A percentile compares a stretch with the other conserved stretches of the same genome.
Conservation (phyloP, 37 sponge, comb jelly and placozoan genomes). For the Lycopodina hypogea region DNA sequence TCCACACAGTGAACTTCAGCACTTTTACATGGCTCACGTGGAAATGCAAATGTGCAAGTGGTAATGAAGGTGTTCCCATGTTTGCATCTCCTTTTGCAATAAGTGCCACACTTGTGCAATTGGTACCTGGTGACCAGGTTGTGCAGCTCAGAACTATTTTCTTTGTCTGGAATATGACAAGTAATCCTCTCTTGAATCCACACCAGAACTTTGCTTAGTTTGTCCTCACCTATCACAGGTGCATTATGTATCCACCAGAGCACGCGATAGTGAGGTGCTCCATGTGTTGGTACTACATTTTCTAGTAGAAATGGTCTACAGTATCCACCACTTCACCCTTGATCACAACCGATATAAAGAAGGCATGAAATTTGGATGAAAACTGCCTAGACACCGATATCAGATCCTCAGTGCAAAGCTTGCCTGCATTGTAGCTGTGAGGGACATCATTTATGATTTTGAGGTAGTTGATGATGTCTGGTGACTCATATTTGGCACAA, state of each 20-base stretch:
- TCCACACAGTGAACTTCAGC: conserved; percentile 18
- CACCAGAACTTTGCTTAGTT: not conserved
- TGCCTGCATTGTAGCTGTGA: conserved; percentile 17
- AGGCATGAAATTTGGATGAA: conserved; percentile 35
- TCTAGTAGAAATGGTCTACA: conserved; percentile 42
- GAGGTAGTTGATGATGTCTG: too few species aligned
- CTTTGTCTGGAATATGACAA: conserved; percentile 50
- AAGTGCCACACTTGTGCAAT: too few species aligned
- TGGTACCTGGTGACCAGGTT: conserved; percentile 42
- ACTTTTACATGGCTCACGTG: conserved; percentile 17
- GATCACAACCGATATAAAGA: conserved; percentile 12
- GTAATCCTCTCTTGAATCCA: conserved; percentile 53
- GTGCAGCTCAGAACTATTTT: conserved; percentile 47
- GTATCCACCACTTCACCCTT: conserved; percentile 39
- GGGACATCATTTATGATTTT: conserved; percentile 45
- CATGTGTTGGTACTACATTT: conserved; percentile 29
- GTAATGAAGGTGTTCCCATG: conserved; percentile 22
- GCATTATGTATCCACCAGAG: conserved; percentile 52
- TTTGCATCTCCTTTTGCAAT: conserved; percentile 31
- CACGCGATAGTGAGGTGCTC: conserved; percentile 58
- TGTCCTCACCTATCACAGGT: conserved; percentile 34
- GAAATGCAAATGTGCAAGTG: conserved; percentile 50
- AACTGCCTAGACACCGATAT: conserved; percentile 59
- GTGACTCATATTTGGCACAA: too few species aligned
- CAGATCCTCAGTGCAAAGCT: conserved; percentile 62